Evolutionary conservation across 2,888 invertebrate species (phyloP), one percentile per base, ranked within the genome.

Genomic region (Cybosia mesomella): DNA sequence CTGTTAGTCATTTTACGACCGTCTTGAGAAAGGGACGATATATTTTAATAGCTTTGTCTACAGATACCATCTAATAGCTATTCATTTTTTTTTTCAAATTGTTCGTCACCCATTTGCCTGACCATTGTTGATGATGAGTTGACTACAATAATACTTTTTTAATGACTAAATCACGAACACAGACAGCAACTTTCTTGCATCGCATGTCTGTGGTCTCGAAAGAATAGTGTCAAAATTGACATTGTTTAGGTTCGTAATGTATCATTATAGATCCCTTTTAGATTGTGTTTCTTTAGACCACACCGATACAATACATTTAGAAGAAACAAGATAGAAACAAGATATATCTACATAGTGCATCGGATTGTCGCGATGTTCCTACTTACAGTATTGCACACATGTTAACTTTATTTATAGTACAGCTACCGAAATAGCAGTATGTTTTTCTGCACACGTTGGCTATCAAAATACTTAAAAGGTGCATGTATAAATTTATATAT

Each of bases 391-490:
- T 11, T 18, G 5, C 11, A 18, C n/a, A 53, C n/a, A 54, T 34
- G 18, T 15, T 54, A 34, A 62, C 15, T 32, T 53, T n/a, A n/a
- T 58, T 28, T 32, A 34, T 53, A 34, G 34, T 22, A 21, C 21
- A 34, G 28, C 32, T 8, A 53, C 3, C 21, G 32, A 34, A 54
- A 62, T 62, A 53, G 21, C 62, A 62, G 53, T 72, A 87, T 85
- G 85, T 69, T 66, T 64, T 69, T 68, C 64, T 66, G 66, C 71
- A 71, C 70, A 63, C 72, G 72, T 64, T 68, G 77, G 24, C 8
- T 68, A 64, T 39, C 64, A 34, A 74, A 76, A 66, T 73, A 75
- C 18, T 54, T 76, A 34, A 81, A 76, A 81, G 82, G 82, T 83
- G 64, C 32, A 39, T 28, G 57, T 15, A 32, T 11, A 28, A 24